Evolutionary conservation across 2,113 vertebrate species (phyloP).

Genomic region (Polypterus senegalus): DNA sequence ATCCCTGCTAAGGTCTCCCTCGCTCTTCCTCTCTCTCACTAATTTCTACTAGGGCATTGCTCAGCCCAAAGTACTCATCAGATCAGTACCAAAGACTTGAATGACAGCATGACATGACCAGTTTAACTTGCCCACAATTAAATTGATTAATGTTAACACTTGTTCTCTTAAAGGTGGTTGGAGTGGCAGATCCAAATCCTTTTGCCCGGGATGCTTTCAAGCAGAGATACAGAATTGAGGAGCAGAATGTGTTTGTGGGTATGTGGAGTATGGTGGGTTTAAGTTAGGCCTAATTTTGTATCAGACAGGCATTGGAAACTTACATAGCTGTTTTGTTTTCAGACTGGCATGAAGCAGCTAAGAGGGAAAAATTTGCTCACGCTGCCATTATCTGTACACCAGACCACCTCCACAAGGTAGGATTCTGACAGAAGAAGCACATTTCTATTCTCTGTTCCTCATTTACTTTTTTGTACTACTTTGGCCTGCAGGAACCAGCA

Average conservation of each 20-base stretch:
- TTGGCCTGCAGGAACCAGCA: slow-evolving; percentile 49
- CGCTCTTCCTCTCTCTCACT: neutral
- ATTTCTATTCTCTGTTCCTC: neutral
- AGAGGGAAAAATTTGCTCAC: slow-evolving; percentile 63
- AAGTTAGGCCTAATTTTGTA: no score
- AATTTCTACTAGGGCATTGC: neutral
- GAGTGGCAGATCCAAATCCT: slow-evolving; percentile 53
- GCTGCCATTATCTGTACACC: slow-evolving; percentile 64
- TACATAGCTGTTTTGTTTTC: neutral
- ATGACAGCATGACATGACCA: no score
- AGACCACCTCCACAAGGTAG: slow-evolving; percentile 61
- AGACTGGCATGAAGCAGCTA: slow-evolving; percentile 47
- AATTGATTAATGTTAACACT: no score
- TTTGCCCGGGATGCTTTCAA: slow-evolving; percentile 49
- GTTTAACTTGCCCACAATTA: no score
- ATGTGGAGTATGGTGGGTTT: neutral
- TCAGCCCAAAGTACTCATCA: no score
- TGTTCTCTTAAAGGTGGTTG: slow-evolving; percentile 41
- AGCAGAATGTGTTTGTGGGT: slow-evolving; percentile 52
- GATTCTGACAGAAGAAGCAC: neutral
- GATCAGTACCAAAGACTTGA: no score
- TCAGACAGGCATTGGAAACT: neutral
- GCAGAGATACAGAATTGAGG: slow-evolving; percentile 33
- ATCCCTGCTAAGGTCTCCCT: no score
- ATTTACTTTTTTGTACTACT: neutral